Base-by-base conservation (phyloP, 2,888 invertebrate species). In the Drosophila fungiperda region DNA sequence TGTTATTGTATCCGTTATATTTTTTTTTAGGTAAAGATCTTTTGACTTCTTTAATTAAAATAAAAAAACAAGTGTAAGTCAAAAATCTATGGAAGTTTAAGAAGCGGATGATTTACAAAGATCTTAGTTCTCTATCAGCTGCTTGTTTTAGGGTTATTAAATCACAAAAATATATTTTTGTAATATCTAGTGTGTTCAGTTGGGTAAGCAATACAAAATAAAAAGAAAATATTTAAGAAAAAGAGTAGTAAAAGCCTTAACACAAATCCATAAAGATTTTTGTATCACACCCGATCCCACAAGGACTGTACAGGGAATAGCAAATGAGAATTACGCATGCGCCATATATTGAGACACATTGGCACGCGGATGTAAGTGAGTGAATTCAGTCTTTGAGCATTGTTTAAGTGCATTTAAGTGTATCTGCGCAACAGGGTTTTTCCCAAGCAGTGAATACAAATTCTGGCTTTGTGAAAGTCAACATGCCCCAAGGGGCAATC, bases 391-490 rank as follows among this genome's bases (percentile, higher is more conserved):
- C 59, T 71, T 63, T 75, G 35, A 38, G 35, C 35, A 63, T 58
- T 49, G 38, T 72, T 61, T 38, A 45, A 55, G 38, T 53, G 53
- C 48, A 38, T 42, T 75, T 50, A 68, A 65, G 66, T 45, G 20
- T 63, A 66, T 75, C 66, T 58, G 33, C 60, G 63, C 68, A 74
- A 60, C 66, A 57, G 75, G 81, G 81, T 73, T 65, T 80, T 87
- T 57, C 71, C 81, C 61, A 36, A 65, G 35, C 64, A 45, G 33
- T 62, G 62, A 71, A 65, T 69, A 57, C 68, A 61, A 67, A 73
- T 87, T 83, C 73, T 89, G 66, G 38, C 52, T 68, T 89, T 89
- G 87, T 83, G 89, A 83, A 83, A 83, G 87, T 89, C 71, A 53
- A 70, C 35, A 55, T 55, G 58, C 58, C 84, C 68, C 53, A 17